Conservation (phyloP, 2,888 invertebrate species). For the Pristionchus arcanus region DNA sequence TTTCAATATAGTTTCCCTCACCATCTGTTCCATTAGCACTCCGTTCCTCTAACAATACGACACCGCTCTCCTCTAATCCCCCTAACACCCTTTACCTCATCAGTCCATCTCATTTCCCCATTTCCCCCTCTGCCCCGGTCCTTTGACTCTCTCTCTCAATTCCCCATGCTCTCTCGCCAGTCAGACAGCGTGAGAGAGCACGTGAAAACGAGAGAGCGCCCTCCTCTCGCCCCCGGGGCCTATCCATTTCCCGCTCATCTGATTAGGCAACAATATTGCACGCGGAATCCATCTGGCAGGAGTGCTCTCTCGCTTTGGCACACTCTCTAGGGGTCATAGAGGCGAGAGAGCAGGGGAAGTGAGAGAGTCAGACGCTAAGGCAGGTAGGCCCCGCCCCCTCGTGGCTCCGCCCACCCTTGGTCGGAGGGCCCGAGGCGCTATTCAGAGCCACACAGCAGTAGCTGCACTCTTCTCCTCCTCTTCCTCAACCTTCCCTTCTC, state of each 20-base stretch:
- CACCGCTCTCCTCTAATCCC: neutral
- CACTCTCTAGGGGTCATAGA: neutral
- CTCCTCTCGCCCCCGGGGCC: neutral
- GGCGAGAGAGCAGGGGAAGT: neutral
- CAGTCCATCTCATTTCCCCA: conserved; percentile 13
- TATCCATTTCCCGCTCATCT: conserved; percentile 42
- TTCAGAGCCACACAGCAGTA: neutral
- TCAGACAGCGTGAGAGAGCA: neutral
- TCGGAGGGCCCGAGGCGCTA: neutral
- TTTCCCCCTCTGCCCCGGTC: neutral
- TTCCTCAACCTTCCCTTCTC: neutral
- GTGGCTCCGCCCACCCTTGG: conserved; percentile 3
- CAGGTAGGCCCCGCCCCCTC: conserved; percentile 9
- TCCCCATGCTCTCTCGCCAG: neutral
- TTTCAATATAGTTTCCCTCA: neutral
- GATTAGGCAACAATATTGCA: conserved; percentile 41
- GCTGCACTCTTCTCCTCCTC: conserved; percentile 5
- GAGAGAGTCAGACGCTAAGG: neutral
- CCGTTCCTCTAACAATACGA: neutral
- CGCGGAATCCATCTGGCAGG: neutral
- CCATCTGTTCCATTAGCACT: neutral
- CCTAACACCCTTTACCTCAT: conserved; percentile 50
- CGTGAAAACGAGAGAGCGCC: too few species aligned
- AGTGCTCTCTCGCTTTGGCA: neutral
- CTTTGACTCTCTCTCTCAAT: neutral